Conservation (phyloP, 2,797 vertebrate species). For the Helostoma temminkii region DNA sequence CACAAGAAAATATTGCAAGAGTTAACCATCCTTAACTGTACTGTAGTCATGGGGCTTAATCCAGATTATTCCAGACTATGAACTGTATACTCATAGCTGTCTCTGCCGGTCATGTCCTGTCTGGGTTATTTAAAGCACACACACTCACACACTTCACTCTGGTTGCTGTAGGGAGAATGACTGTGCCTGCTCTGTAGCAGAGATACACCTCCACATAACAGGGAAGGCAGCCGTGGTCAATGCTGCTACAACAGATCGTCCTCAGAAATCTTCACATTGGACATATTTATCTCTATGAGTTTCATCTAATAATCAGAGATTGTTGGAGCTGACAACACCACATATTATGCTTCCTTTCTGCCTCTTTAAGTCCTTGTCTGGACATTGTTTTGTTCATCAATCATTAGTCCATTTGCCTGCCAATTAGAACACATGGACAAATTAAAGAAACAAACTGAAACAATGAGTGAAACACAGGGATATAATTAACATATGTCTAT, state of each 20-base stretch:
- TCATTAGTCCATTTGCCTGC: no score
- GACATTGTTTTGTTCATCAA: no score
- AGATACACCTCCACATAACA: not conserved
- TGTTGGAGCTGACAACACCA: not conserved
- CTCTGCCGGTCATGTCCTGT: conserved; percentile 34
- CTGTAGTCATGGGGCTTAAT: conserved; percentile 50
- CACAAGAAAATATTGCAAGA: conserved; percentile 14
- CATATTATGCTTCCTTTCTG: not conserved
- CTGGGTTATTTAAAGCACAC: conserved; percentile 70
- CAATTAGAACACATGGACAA: no score
- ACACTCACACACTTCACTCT: conserved; percentile 4
- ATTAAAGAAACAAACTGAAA: no score
- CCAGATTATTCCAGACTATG: conserved; percentile 65
- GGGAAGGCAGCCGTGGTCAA: not conserved
- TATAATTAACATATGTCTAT: no score
- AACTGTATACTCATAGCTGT: conserved; percentile 31
- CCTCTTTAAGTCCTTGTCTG: no score
- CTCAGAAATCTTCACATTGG: not conserved
- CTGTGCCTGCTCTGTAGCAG: not conserved
- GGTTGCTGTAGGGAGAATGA: conserved; percentile 30
- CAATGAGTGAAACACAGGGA: no score
- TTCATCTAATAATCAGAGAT: conserved; percentile 8
- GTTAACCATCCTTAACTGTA: conserved; percentile 26
- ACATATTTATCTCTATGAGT: not conserved
- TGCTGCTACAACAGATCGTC: no score